These are phyloP conservation scores for Protophormia terraenovae DNA, from an alignment of 2,888 invertebrate species.

Conservation along the genomic window DNA sequence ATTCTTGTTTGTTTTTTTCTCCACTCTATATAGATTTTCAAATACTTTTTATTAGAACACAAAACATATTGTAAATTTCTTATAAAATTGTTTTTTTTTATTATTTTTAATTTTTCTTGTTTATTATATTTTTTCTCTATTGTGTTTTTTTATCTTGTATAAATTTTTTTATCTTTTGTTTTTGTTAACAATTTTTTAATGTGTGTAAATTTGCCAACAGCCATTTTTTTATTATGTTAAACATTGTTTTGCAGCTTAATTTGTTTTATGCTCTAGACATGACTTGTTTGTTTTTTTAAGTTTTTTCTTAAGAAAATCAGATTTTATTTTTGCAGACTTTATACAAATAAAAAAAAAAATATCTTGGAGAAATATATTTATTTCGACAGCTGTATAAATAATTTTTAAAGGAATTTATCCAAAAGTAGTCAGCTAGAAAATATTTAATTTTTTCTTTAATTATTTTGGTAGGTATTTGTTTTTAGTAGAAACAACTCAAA, in stretches of 20 bases:
- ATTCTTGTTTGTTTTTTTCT: constrained; percentile 63
- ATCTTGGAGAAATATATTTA: constrained; percentile 26
- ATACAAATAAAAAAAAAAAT: background rate
- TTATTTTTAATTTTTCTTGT: background rate
- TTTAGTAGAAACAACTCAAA: background rate
- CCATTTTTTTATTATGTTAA: background rate
- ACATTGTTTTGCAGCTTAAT: constrained; percentile 17
- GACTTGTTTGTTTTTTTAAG: background rate
- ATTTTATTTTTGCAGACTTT: constrained; percentile 5
- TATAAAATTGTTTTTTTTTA: constrained; percentile 19
- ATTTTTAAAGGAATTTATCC: constrained; percentile 54
- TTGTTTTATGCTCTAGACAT: background rate
- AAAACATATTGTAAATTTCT: constrained; percentile 24
- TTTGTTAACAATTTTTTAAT: background rate
- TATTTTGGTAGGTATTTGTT: background rate
- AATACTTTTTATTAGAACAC: constrained; percentile 36
- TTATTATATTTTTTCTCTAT: background rate
- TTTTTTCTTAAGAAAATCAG: background rate
- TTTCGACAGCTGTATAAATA: constrained; percentile 42
- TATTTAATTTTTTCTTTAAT: background rate
- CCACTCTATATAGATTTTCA: background rate
- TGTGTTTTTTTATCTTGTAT: background rate
- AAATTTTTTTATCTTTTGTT: background rate
- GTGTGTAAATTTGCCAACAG: constrained; percentile 42
- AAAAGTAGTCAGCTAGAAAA: constrained; percentile 46